These are phyloP conservation scores for Orthosia gothica DNA, from an alignment of 2,888 invertebrate genomes.

Conservation along the genomic window DNA sequence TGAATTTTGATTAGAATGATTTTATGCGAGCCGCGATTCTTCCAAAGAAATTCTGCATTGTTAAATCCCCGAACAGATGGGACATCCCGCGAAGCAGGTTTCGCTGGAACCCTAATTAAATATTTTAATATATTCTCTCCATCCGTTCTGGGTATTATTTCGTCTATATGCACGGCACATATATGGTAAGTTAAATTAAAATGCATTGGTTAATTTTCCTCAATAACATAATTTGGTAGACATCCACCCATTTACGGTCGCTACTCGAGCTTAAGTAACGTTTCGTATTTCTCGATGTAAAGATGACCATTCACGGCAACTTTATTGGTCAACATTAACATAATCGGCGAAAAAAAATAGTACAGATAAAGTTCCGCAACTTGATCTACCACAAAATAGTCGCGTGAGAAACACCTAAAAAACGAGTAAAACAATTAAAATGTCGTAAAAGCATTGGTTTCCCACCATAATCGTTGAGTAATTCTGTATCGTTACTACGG, in stretches of 20 bases:
- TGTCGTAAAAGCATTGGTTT: constrained; percentile 83
- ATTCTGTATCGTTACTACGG: constrained; percentile 84
- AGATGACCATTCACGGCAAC: constrained; percentile 38
- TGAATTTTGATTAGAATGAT: constrained; percentile 84
- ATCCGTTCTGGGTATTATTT: constrained; percentile 79
- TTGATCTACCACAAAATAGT: constrained; percentile 74
- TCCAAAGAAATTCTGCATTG: constrained; percentile 83
- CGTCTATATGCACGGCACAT: constrained; percentile 65
- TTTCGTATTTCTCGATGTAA: constrained; percentile 42
- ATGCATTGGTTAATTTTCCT: constrained; percentile 66
- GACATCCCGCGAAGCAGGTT: constrained; percentile 78
- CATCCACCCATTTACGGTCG: constrained; percentile 57
- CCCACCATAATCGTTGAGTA: constrained; percentile 86
- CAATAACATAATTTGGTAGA: constrained; percentile 68
- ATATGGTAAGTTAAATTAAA: constrained; percentile 76
- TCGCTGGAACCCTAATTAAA: constrained; percentile 84
- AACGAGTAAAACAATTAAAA: constrained; percentile 85
- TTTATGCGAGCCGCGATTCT: constrained; percentile 79
- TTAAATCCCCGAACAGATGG: constrained; percentile 79
- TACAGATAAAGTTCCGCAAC: constrained; percentile 70
- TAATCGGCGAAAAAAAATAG: constrained; percentile 52
- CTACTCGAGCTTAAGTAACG: constrained; percentile 31
- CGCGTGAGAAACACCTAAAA: constrained; percentile 76
- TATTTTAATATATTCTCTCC: constrained; percentile 88
- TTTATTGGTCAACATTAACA: constrained; percentile 50